These are phyloP conservation scores for Oryzias celebensis DNA, from an alignment of 2,113 vertebrate species.

Conservation along the genomic window DNA sequence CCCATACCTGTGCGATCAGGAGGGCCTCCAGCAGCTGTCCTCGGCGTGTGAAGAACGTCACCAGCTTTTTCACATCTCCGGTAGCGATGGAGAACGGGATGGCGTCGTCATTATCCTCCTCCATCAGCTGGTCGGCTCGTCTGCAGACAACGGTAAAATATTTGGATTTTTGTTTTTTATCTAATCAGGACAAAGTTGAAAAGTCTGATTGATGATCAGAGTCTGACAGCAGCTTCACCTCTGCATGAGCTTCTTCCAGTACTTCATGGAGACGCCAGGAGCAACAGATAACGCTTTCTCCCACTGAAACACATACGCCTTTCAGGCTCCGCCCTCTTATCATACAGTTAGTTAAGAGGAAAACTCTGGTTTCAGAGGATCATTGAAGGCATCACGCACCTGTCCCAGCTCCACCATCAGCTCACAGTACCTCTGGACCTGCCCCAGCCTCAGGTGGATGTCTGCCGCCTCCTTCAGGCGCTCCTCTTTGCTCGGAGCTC, in stretches of 20 bases:
- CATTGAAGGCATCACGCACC: constrained; percentile 69
- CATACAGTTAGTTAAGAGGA: not conserved
- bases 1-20: constrained; percentile 89
- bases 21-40: constrained; percentile 93
- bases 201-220: too few species aligned
- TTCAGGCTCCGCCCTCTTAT: not conserved
- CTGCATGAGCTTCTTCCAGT: constrained; percentile 98
- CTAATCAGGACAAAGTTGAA: not conserved
- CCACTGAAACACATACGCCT: constrained; percentile 80
- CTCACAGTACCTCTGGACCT: constrained; percentile 96
- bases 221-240: constrained; percentile 74
- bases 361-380: not conserved
- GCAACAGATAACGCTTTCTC: constrained; percentile 94
- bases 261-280: constrained; percentile 96
- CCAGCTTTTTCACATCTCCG: constrained; percentile 89
- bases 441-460: constrained; percentile 92
- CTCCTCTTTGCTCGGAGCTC: constrained; percentile 93
- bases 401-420: constrained; percentile 98
- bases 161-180: not conserved
- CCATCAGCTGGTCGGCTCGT: constrained; percentile 94
- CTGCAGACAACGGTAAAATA: constrained; percentile 63
- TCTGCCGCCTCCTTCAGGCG: constrained; percentile 92
- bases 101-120: constrained; percentile 91
- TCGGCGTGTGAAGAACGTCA: constrained; percentile 88
- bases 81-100: constrained; percentile 93